A percentile compares a stretch with the other conserved stretches of the same genome.
Evolutionary conservation across 2,888 invertebrate genomes (phyloP).

Genomic region (Lysandra coridon): DNA sequence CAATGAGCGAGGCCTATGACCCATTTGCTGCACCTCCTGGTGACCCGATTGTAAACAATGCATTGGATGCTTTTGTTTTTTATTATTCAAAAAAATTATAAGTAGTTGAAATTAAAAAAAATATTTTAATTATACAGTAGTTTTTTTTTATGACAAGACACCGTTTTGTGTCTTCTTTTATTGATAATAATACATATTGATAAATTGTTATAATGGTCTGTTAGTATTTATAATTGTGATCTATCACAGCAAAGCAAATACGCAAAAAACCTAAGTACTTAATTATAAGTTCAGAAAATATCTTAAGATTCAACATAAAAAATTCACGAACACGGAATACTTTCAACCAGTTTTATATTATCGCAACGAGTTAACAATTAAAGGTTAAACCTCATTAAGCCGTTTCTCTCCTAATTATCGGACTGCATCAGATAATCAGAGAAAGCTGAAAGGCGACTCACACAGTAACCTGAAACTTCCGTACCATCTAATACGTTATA

Average conservation of each 20-base stretch:
- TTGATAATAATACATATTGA: no score
- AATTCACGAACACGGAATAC: background rate
- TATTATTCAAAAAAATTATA: background rate
- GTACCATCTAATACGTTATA: slow-evolving; percentile 31
- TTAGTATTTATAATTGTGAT: no score
- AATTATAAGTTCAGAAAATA: no score
- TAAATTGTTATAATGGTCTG: no score
- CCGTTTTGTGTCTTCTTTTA: no score
- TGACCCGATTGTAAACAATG: slow-evolving; percentile 57
- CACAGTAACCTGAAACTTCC: slow-evolving; percentile 41
- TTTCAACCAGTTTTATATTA: background rate
- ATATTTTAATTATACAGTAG: background rate
- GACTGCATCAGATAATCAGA: slow-evolving; percentile 12
- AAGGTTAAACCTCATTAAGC: slow-evolving; percentile 10
- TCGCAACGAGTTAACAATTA: slow-evolving; percentile 14
- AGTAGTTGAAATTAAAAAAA: background rate
- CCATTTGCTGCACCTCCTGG: slow-evolving; percentile 58
- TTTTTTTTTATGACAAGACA: no score
- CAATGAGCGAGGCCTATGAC: slow-evolving; percentile 58
- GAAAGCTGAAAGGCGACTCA: slow-evolving; percentile 16
- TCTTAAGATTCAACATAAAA: background rate
- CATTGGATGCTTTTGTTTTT: slow-evolving; percentile 19
- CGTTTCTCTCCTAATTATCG: slow-evolving; percentile 5
- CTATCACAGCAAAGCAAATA: background rate
- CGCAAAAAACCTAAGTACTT: background rate